A percentile compares a stretch with the other conserved stretches of the same genome.
Conservation (phyloP, 2,113 vertebrate species). For the Crotophaga sulcirostris region DNA sequence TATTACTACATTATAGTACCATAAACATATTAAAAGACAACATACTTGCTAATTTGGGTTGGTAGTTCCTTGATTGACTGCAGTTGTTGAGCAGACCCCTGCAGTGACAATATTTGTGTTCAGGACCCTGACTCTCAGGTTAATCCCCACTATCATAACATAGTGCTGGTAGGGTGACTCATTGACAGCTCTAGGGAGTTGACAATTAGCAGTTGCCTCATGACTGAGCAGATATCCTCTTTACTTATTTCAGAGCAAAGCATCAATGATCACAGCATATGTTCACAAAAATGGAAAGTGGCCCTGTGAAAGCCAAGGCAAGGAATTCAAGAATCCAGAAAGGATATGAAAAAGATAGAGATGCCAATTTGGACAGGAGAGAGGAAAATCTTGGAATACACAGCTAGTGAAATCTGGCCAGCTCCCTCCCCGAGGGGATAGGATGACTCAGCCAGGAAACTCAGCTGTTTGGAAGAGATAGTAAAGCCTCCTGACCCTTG, state of each 20-base stretch:
- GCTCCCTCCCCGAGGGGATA: background rate
- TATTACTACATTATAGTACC: background rate
- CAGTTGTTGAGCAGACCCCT: background rate
- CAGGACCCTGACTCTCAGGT: background rate
- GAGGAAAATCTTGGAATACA: background rate
- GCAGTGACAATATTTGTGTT: background rate
- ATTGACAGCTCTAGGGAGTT: background rate
- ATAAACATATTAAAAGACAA: background rate
- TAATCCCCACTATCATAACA: background rate
- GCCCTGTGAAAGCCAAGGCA: background rate
- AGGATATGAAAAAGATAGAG: background rate
- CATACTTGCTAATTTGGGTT: background rate
- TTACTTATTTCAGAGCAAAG: background rate
- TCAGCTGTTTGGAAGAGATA: slow-evolving; percentile 24
- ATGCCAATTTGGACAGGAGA: background rate
- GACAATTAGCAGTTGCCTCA: background rate
- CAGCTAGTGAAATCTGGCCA: background rate
- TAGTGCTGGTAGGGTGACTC: background rate
- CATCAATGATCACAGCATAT: background rate
- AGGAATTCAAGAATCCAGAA: background rate
- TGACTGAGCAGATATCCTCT: background rate
- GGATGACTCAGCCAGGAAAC: background rate
- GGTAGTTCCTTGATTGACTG: background rate
- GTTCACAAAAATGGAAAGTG: background rate
- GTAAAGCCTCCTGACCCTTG: background rate